A percentile compares a stretch with the other conserved stretches of the same genome.
Conservation (phyloP, 2,113 vertebrate species). For the Notothenia coriiceps region DNA sequence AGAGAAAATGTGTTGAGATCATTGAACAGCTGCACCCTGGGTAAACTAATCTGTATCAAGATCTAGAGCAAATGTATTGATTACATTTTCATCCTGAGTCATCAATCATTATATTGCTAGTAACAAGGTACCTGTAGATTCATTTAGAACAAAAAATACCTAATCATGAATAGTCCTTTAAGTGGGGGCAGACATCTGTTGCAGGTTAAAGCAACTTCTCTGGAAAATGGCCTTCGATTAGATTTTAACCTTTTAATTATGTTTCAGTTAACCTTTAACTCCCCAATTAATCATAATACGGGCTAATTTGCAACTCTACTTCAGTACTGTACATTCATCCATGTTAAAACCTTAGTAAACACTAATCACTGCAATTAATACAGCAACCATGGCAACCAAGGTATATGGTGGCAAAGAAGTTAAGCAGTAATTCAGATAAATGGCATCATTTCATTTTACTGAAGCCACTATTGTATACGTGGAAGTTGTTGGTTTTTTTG, state of each 20-base stretch:
- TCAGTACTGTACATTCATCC: not conserved
- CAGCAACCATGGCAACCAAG: conserved; percentile 25
- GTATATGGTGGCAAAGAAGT: conserved; percentile 28
- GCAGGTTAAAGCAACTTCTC: conserved; percentile 41
- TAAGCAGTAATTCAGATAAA: conserved; percentile 22
- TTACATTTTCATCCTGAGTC: not conserved
- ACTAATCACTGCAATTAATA: conserved; percentile 29
- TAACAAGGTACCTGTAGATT: not conserved
- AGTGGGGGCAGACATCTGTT: conserved; percentile 24
- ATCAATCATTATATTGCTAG: not conserved
- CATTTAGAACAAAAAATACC: not conserved
- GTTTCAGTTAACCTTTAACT: conserved; percentile 48
- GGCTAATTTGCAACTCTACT: conserved; percentile 12
- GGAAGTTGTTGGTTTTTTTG: too few species aligned
- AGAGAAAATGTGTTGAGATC: not conserved
- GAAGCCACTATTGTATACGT: conserved; percentile 4
- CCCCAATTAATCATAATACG: conserved; percentile 40
- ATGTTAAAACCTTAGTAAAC: conserved; percentile 11
- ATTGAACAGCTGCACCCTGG: not conserved
- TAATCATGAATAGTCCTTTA: not conserved
- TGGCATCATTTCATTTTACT: conserved; percentile 24
- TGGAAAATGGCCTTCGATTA: conserved; percentile 37
- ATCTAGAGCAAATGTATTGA: not conserved
- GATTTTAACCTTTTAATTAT: conserved; percentile 50
- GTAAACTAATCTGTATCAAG: not conserved